A percentile compares a stretch with the other conserved stretches of the same genome.
Conservation (phyloP, 2,113 vertebrate species). For the Australoheros scitulus region DNA sequence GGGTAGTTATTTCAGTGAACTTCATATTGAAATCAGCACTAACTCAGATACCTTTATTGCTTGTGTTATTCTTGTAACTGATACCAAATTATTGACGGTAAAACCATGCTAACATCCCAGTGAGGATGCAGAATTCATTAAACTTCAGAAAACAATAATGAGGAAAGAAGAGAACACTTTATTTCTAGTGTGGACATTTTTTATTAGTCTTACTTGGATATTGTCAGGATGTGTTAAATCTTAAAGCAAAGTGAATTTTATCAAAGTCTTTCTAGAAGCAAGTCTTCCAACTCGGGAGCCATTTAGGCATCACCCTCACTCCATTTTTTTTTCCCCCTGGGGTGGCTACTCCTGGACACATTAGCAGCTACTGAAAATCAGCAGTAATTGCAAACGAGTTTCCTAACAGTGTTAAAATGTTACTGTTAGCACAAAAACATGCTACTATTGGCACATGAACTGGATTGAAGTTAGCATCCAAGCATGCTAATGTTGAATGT, state of each 20-base stretch:
- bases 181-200: neutral
- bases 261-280: neutral
- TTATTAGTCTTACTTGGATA: neutral
- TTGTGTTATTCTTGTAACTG: neutral
- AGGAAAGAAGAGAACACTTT: rapidly evolving
- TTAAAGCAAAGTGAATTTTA: neutral
- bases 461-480: neutral
- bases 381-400: neutral
- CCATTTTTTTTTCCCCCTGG: rapidly evolving
- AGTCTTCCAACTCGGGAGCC: neutral
- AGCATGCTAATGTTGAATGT: neutral
- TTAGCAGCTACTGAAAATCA: neutral
- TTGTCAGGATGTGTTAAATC: neutral
- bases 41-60: neutral
- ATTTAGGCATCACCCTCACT: rapidly evolving
- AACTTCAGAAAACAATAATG: neutral
- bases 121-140: neutral
- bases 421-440: neutral
- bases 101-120: neutral
- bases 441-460: neutral
- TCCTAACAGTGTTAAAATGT: neutral
- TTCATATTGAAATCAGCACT: no score
- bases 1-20: rapidly evolving
- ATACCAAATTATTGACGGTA: neutral
- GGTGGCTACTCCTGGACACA: neutral